These are phyloP conservation scores for Anseranas semipalmata DNA, from an alignment of 2,113 vertebrate species.

Conservation along the genomic window DNA sequence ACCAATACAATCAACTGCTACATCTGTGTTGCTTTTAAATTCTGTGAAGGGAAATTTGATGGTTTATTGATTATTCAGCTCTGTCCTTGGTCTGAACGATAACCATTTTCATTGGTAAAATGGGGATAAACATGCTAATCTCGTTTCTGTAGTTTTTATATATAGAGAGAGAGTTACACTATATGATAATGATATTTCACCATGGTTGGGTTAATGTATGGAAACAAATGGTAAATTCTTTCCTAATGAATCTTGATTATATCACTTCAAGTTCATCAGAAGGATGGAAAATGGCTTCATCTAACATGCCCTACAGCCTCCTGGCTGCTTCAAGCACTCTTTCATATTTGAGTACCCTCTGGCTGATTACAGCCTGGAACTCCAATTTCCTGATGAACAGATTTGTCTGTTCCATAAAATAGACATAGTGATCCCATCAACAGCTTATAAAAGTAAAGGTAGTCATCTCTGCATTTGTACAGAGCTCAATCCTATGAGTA, in stretches of 20 bases:
- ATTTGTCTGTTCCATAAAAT: not conserved
- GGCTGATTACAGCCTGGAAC: not conserved
- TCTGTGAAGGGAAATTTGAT: not conserved
- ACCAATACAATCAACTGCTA: not conserved
- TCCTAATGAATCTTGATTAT: not conserved
- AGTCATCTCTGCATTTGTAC: not conserved
- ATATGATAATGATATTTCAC: not conserved
- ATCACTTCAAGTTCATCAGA: not conserved
- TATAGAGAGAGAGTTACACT: not conserved
- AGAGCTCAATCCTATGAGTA: not conserved
- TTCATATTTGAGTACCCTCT: not conserved
- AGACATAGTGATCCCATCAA: not conserved
- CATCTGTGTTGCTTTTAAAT: not conserved
- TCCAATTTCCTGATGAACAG: not conserved
- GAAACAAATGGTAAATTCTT: not conserved
- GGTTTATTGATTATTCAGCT: not conserved
- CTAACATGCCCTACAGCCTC: not conserved
- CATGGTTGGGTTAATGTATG: not conserved
- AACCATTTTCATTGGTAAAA: not conserved
- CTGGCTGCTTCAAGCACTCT: not conserved
- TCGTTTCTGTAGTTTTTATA: not conserved
- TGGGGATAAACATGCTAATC: not conserved
- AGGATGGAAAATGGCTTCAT: not conserved
- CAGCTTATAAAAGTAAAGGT: not conserved
- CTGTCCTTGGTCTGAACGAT: not conserved